Evolutionary conservation across 1,140 invertebrate genomes (phyloP), one percentile per base, ranked within the genome.

Genomic region (Ceratosolen solmsi): DNA sequence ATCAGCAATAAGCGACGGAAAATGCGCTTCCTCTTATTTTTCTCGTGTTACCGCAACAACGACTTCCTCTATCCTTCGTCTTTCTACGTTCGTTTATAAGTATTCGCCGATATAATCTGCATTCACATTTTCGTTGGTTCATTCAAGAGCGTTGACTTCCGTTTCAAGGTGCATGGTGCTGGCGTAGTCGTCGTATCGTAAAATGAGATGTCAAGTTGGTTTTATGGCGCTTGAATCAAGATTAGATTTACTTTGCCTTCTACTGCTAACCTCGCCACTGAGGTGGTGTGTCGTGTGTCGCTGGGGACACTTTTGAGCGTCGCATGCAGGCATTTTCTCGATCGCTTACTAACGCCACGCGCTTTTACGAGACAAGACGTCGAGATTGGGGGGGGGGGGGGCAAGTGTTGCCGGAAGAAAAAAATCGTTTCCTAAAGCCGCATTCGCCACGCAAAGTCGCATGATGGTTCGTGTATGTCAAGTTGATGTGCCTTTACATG

Each of bases 221-320:
- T 89, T 90, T 89, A 89, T 89, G 84, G 80, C 85, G 83, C 74
- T 85, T 85, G 88, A 88, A 90, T 89, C 87, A 87, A 89, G 88
- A 89, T 89, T 89, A 89, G 87, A 90, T 90, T 89, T 89, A 90
- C 88, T 88, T 89, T 87, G 72, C 80, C 71, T 71, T 41, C 65
- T 70, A 70, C 79, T 36, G 81, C 33, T 49, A 17, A 27, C 70
- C 8, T 22, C 58, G 2, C 36, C 60, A 5, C n/a, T 38, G 7
- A 13, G 22, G 15, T 8, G 13, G 41, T 46, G 41, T 8, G 54
- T 25, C 54, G 36, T 33, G 17, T 63, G 33, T 71, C 84, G 70
- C 84, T 84, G 72, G 84, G 83, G 73, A 80, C 65, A 84, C 82
- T 84, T 85, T 76, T 41, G 79, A 76, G 71, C 38, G 33, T 58